These are phyloP conservation scores for Rutilus rutilus DNA, from an alignment of 2,113 vertebrate genomes.

Conservation along the genomic window DNA sequence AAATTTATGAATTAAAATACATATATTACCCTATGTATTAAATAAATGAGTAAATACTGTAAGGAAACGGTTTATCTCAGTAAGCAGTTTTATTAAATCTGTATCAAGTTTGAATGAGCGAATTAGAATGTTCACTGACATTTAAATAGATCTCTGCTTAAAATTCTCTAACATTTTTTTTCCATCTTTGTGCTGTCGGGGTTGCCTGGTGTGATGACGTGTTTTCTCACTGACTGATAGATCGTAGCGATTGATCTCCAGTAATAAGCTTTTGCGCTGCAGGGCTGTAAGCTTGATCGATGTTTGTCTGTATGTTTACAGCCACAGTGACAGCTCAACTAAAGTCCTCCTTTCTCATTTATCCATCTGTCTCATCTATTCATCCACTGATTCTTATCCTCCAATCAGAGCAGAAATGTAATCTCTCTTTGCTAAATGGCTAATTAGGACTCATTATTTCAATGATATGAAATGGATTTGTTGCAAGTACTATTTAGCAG, in stretches of 20 bases:
- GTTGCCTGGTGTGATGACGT: not conserved
- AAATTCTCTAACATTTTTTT: too few relatives aligned
- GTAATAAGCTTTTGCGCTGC: constrained; percentile 17
- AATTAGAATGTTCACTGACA: too few relatives aligned
- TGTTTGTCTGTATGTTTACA: not conserved
- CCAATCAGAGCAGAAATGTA: not conserved
- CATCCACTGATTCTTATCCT: not conserved
- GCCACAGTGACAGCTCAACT: constrained; percentile 8
- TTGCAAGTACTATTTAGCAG: too few relatives aligned
- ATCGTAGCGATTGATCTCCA: not conserved
- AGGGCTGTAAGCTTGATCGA: not conserved
- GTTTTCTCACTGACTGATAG: not conserved
- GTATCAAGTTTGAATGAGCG: too few relatives aligned
- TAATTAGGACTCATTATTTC: not conserved
- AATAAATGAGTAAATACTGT: not conserved
- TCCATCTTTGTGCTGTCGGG: not conserved
- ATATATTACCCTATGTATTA: not conserved
- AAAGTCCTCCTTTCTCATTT: not conserved
- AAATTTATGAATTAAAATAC: not conserved
- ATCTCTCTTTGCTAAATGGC: not conserved
- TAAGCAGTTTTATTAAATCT: too few relatives aligned
- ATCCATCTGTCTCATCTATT: not conserved
- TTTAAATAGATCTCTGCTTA: too few relatives aligned
- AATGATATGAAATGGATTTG: not conserved
- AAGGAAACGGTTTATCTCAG: too few relatives aligned